Base-by-base conservation (phyloP, 2,888 invertebrate genomes). In the Stenurella melanura region DNA sequence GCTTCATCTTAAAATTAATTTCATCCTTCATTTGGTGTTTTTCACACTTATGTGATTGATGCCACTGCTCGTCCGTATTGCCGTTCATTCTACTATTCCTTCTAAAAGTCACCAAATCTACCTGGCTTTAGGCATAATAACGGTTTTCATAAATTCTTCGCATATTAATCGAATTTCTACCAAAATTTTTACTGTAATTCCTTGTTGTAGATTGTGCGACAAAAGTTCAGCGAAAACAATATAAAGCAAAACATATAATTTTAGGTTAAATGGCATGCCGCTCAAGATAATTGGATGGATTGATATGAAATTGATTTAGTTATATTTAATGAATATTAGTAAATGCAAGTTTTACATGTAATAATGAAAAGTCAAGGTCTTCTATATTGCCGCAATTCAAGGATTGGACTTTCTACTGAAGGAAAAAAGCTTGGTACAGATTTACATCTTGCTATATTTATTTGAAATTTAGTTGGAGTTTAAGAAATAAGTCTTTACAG, bases 371-470 rank as follows among this genome's bases (percentile, higher is more conserved):
- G 50, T 50, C 50, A 50, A n/a, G 50, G 50, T 50, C 50, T 50
- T 42, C 15, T 50, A n/a, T 50, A n/a, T n/a, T 50, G n/a, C n/a
- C 15, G 50, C 50, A n/a, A 15, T 50, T 17, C 50, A 42, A 42
- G 50, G 50, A 50, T 50, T n/a, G 50, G n/a, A 50, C 50, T 50
- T 50, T 50, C 50, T 50, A 42, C 50, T 50, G 50, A n/a, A 50
- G 6, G 42, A 42, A 42, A 42, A 42, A 42, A 42, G 42, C 42
- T 15, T 9, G 12, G 15, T n/a, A 42, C 42, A 11, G 15, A 42
- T 42, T 42, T 12, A 12, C 1, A 15, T 42, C 42, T 42, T 42
- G 15, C 12, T 11, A 42, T 15, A 42, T 42, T 42, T 34, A 34
- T 34, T 34, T 34, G 7, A 34, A 34, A 6, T 34, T 34, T 34